Conservation (phyloP, 2,797 vertebrate genomes). For the Sebastes kiyomatsui region DNA sequence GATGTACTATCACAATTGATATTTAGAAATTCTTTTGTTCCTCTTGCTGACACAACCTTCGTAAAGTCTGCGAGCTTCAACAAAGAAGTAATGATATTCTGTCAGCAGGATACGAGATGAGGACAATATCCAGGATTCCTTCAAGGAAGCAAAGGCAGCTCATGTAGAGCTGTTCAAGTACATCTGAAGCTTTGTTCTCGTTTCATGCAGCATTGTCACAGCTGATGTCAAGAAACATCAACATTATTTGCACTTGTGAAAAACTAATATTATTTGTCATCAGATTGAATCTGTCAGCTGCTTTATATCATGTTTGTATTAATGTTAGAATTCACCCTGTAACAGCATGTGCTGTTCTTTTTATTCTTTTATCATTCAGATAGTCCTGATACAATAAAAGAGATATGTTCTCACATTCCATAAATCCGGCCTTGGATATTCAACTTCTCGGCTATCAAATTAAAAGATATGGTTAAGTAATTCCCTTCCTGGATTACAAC, state of each 20-base stretch:
- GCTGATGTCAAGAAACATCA: constrained; percentile 18
- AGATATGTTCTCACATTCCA: not conserved
- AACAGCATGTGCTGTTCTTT: not conserved
- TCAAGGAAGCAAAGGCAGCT: not conserved
- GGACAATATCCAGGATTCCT: constrained; percentile 24
- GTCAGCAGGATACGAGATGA: constrained; percentile 22
- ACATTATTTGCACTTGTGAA: constrained; percentile 9
- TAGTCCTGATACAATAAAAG: not conserved
- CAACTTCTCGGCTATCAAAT: not conserved
- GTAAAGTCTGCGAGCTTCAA: constrained; percentile 27
- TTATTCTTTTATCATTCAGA: not conserved
- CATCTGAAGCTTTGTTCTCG: constrained; percentile 30
- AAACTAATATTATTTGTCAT: constrained; percentile 16
- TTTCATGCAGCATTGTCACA: not conserved
- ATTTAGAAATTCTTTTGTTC: constrained; percentile 48
- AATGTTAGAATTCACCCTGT: not conserved
- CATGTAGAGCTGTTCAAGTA: not conserved
- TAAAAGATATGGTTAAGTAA: not conserved
- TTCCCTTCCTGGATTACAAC: not conserved
- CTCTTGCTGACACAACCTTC: constrained; percentile 33
- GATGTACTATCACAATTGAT: constrained; percentile 41
- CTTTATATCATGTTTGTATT: constrained; percentile 19
- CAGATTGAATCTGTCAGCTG: constrained; percentile 5
- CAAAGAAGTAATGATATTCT: constrained; percentile 37
- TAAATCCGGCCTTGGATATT: constrained; percentile 3